Evolutionary conservation across 2,113 vertebrate genomes (phyloP).

Genomic region (Hypomesus transpacificus): DNA sequence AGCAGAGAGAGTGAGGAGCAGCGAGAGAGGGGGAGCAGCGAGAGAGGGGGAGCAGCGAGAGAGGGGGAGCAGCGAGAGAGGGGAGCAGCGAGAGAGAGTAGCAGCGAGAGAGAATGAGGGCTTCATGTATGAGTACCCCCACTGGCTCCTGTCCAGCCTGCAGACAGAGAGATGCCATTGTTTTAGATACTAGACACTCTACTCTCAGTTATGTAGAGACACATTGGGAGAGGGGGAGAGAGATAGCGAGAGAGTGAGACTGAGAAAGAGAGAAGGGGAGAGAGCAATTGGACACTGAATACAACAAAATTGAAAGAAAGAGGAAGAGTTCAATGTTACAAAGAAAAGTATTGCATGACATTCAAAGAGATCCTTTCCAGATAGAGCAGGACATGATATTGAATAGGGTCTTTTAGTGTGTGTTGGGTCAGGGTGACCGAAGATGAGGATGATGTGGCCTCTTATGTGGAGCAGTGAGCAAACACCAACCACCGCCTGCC

Average conservation of each 20-base stretch:
- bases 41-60: background rate
- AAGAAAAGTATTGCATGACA: no score
- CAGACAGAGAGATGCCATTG: constrained; percentile 2
- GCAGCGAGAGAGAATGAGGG: background rate
- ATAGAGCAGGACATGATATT: no score
- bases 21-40: background rate
- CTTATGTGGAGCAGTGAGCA: no score
- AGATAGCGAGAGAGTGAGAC: background rate
- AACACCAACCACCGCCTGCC: background rate
- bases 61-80: background rate
- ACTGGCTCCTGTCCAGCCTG: constrained; percentile 21
- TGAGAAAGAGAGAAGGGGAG: no score
- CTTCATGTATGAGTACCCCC: constrained; percentile 2
- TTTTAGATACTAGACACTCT: constrained; percentile 2
- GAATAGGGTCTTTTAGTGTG: background rate
- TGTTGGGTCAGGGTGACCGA: background rate
- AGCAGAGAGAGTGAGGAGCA: background rate
- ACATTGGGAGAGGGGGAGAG: background rate
- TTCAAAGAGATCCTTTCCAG: no score
- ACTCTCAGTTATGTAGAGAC: background rate
- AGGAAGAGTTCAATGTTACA: no score
- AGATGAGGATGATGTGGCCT: no score
- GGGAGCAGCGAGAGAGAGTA: background rate
- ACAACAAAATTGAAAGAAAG: no score
- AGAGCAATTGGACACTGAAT: no score